A percentile compares a stretch with the other conserved stretches of the same genome.
Evolutionary conservation across 2,113 vertebrate species (phyloP).

Genomic region (Ondatra zibethicus): DNA sequence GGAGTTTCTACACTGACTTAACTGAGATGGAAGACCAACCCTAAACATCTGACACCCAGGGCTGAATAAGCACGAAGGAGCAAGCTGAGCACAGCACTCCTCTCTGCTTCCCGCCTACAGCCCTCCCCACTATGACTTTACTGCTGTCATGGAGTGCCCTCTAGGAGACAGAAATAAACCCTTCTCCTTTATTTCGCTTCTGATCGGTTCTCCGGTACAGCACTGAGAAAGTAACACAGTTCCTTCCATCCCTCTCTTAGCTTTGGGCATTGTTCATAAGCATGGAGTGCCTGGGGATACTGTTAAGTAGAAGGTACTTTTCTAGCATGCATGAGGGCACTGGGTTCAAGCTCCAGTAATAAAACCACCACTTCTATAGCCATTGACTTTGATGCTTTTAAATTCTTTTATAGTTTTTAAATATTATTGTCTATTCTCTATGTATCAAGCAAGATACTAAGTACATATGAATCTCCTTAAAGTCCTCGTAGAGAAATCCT

Average conservation of each 20-base stretch:
- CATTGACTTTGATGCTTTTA: background rate
- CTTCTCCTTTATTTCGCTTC: background rate
- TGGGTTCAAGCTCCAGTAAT: background rate
- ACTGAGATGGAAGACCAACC: background rate
- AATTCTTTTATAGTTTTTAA: constrained; percentile 40
- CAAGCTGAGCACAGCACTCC: background rate
- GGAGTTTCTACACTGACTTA: background rate
- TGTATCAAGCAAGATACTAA: constrained; percentile 19
- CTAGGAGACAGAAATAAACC: background rate
- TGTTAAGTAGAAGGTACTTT: background rate
- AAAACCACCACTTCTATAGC: background rate
- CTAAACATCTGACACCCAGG: background rate
- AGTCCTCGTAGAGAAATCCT: background rate
- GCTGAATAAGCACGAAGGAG: background rate
- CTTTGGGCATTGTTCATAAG: background rate
- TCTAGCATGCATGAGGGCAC: background rate
- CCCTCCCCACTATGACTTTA: background rate
- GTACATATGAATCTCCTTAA: background rate
- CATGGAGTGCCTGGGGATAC: background rate
- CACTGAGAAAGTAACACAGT: background rate
- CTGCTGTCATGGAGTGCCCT: background rate
- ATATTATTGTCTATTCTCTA: constrained; percentile 23
- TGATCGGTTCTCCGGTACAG: background rate
- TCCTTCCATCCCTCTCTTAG: background rate
- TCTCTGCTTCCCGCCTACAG: background rate